phyloP scores from a whole-genome alignment of 2,113 vertebrate species.

The Acanthochromis polyacanthus region DNA sequence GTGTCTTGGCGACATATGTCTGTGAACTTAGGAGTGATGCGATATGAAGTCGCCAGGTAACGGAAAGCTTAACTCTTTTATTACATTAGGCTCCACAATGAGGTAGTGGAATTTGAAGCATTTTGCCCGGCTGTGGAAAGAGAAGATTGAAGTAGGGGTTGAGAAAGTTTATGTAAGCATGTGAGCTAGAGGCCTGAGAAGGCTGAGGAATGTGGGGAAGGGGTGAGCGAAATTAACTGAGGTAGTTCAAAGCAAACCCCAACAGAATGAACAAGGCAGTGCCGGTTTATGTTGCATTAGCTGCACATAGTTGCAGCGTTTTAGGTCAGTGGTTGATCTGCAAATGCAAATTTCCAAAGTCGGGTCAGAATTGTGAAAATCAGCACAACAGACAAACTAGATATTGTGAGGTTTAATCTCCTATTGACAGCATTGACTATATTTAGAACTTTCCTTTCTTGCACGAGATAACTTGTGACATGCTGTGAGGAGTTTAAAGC shows the following conservation, averaged over 20 bases:
- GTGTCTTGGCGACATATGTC: slow-evolving; percentile 57
- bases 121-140: slow-evolving; percentile 76
- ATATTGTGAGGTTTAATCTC: slow-evolving; percentile 40
- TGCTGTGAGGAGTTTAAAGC: slow-evolving; percentile 2
- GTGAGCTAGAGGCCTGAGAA: slow-evolving; percentile 80
- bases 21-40: slow-evolving; percentile 65
- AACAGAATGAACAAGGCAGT: slow-evolving; percentile 28
- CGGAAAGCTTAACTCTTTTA: slow-evolving; percentile 68
- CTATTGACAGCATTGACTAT: slow-evolving; percentile 34
- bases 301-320: background rate
- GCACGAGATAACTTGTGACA: slow-evolving; percentile 56
- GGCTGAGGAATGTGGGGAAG: slow-evolving; percentile 81
- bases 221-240: slow-evolving; percentile 72
- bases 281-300: slow-evolving; percentile 2
- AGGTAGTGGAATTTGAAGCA: slow-evolving; percentile 84
- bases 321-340: background rate
- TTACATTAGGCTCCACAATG: slow-evolving; percentile 56
- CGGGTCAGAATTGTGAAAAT: slow-evolving; percentile 32
- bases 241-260: slow-evolving; percentile 77
- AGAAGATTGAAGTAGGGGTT: slow-evolving; percentile 47
- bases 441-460: slow-evolving; percentile 46
- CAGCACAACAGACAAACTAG: slow-evolving; percentile 39
- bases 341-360: background rate
- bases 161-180: slow-evolving; percentile 83
- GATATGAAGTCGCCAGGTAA: slow-evolving; percentile 66